Conservation (phyloP, 2,113 vertebrate species). For the Pantherophis guttatus region DNA sequence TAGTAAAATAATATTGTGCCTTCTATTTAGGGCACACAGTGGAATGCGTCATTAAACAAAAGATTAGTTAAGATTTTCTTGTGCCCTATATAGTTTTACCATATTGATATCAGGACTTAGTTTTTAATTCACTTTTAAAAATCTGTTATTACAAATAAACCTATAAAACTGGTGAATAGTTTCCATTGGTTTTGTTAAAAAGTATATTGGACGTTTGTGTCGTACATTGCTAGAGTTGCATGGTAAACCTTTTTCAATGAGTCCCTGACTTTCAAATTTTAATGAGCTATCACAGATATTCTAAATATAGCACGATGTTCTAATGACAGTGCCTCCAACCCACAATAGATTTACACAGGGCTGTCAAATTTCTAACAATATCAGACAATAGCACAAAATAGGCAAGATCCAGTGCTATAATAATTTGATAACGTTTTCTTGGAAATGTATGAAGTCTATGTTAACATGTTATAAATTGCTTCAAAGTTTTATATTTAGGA, state of each 20-base stretch:
- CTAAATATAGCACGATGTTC: neutral
- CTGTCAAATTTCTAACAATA: neutral
- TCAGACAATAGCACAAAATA: neutral
- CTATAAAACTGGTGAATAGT: neutral
- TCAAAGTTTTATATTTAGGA: neutral
- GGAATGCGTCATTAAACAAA: neutral
- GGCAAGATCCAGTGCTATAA: neutral
- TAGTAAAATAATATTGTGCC: neutral
- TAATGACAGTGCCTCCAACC: neutral
- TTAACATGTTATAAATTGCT: neutral
- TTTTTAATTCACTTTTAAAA: neutral
- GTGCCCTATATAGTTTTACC: neutral
- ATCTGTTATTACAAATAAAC: neutral
- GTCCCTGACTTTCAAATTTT: neutral
- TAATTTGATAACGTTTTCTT: neutral
- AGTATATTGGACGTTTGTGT: neutral
- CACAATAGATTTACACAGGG: neutral
- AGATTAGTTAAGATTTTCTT: neutral
- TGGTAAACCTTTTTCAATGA: neutral
- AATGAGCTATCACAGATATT: neutral
- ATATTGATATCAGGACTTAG: neutral
- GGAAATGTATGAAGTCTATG: neutral
- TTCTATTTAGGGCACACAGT: neutral
- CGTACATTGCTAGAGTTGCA: neutral
- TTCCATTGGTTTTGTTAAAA: neutral